phyloP scores from a whole-genome alignment of 1,140 invertebrate species.

The Hydropsyche tenuis region DNA sequence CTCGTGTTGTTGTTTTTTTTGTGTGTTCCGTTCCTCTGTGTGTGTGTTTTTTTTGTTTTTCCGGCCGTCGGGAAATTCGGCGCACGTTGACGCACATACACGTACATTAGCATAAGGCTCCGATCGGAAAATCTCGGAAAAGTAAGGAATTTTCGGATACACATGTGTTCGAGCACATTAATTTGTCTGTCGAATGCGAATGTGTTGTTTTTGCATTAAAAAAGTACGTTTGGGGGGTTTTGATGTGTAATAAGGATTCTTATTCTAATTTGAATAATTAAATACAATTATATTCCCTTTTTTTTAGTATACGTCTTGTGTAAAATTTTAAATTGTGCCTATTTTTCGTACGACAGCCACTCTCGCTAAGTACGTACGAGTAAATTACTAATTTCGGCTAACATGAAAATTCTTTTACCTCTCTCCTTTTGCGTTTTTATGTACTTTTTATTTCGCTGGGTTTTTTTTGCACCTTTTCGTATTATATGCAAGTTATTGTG shows the following conservation, averaged over 20 bases:
- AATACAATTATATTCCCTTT: too few relatives aligned
- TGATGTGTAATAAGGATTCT: too few relatives aligned
- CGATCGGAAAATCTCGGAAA: too few relatives aligned
- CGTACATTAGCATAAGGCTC: not conserved
- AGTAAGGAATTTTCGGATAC: too few relatives aligned
- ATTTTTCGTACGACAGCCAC: slow-evolving; percentile 7
- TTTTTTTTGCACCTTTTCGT: not conserved
- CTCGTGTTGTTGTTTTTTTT: not conserved
- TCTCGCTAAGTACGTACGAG: slow-evolving; percentile 14
- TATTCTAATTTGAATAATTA: too few relatives aligned
- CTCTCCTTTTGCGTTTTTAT: not conserved
- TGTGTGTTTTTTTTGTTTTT: slow-evolving; percentile 4
- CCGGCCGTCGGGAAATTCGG: not conserved
- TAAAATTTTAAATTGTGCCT: slow-evolving; percentile 9
- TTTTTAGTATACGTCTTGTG: too few relatives aligned
- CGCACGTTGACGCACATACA: not conserved
- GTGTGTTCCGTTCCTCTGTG: not conserved
- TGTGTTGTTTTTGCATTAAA: too few relatives aligned
- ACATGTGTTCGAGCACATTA: too few relatives aligned
- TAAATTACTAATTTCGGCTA: slow-evolving; percentile 16
- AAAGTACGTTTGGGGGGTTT: too few relatives aligned
- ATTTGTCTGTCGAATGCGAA: too few relatives aligned
- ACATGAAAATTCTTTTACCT: slow-evolving; percentile 24
- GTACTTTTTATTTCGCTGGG: not conserved
- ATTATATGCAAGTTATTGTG: slow-evolving; percentile 1